Conservation (phyloP, 2,888 invertebrate genomes). For the Gari tellinella region DNA sequence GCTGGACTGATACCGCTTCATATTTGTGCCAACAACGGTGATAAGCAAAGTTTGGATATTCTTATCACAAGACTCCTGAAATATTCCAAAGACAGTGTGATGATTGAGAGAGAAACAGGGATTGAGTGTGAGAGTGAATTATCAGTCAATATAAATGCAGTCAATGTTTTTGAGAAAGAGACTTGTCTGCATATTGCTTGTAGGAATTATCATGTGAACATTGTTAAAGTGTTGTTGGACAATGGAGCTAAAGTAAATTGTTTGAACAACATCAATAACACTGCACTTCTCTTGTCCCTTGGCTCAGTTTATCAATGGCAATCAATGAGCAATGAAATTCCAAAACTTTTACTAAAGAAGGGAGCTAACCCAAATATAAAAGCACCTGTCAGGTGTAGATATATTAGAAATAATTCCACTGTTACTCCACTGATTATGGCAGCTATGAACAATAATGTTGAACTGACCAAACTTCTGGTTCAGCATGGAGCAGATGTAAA, state of each 20-base stretch:
- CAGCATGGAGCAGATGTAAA: slow-evolving; percentile 70
- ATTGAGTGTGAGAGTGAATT: slow-evolving; percentile 42
- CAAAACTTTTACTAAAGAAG: slow-evolving; percentile 60
- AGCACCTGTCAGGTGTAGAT: slow-evolving; percentile 48
- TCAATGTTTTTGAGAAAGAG: slow-evolving; percentile 45
- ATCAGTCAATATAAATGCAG: slow-evolving; percentile 45
- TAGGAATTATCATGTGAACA: slow-evolving; percentile 54
- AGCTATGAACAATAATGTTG: slow-evolving; percentile 63
- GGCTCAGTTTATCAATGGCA: slow-evolving; percentile 31
- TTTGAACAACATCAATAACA: slow-evolving; percentile 64
- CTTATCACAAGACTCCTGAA: slow-evolving; percentile 20
- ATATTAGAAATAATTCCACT: slow-evolving; percentile 15
- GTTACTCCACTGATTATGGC: slow-evolving; percentile 73
- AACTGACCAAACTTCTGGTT: slow-evolving; percentile 64
- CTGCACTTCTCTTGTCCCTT: slow-evolving; percentile 66
- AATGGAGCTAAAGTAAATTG: slow-evolving; percentile 70
- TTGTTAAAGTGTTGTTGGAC: slow-evolving; percentile 63
- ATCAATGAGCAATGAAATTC: slow-evolving; percentile 53
- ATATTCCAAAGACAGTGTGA: not conserved
- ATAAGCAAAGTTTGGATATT: slow-evolving; percentile 38
- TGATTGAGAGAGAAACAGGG: slow-evolving; percentile 2
- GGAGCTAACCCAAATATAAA: slow-evolving; percentile 64
- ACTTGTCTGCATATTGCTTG: slow-evolving; percentile 58
- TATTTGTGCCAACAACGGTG: slow-evolving; percentile 54
- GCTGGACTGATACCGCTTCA: slow-evolving; percentile 59